A percentile compares a stretch with the other conserved stretches of the same genome.
These are phyloP conservation scores for Iguana delicatissima DNA, from an alignment of 2,797 vertebrate species.

Conservation along the genomic window DNA sequence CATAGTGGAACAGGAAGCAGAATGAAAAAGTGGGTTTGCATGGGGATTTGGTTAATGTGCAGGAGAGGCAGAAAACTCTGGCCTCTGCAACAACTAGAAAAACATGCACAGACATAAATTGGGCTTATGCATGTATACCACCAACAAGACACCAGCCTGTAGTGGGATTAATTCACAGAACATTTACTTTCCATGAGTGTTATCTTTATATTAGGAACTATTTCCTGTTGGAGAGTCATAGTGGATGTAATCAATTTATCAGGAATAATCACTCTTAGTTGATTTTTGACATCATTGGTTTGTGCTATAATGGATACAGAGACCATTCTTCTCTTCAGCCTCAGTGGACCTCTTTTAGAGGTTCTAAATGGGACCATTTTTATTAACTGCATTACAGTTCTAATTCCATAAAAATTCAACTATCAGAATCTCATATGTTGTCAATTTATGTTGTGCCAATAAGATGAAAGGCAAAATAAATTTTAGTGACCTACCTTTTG, in stretches of 20 bases:
- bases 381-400: neutral
- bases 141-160: too few species aligned
- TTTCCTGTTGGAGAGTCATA: neutral
- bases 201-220: neutral
- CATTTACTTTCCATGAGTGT: neutral
- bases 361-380: neutral
- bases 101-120: too few species aligned
- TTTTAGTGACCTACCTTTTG: constrained; percentile 17
- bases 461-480: neutral
- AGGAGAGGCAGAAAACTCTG: too few species aligned
- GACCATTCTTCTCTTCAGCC: neutral
- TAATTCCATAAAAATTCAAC: neutral
- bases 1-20: too few species aligned
- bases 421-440: constrained; percentile 8
- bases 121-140: too few species aligned
- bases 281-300: neutral
- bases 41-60: too few species aligned
- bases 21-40: too few species aligned
- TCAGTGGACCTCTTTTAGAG: neutral
- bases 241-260: neutral
- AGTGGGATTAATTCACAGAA: neutral
- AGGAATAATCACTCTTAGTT: neutral
- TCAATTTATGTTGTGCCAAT: neutral
- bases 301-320: neutral
- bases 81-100: too few species aligned